Conservation (phyloP, 2,797 vertebrate genomes). For the Megaceryle alcyon region DNA sequence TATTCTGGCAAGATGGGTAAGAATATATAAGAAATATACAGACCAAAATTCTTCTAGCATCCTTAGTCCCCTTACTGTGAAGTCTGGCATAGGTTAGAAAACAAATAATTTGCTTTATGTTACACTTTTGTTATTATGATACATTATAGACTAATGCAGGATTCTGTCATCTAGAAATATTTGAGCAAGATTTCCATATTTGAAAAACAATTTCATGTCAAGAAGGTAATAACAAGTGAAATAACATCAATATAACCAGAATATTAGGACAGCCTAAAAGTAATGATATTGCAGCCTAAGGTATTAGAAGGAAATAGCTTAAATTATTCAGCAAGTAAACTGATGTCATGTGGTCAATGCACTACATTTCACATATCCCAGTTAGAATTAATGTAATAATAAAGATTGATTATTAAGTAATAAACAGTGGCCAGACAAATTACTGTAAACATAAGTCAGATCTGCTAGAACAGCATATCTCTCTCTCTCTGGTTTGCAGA, state of each 20-base stretch:
- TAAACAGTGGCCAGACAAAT: constrained; percentile 19
- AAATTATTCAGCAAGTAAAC: constrained; percentile 62
- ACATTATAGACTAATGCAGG: constrained; percentile 14
- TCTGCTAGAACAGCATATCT: background rate
- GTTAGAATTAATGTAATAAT: constrained; percentile 41
- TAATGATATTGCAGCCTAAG: constrained; percentile 44
- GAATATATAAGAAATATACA: constrained; percentile 55
- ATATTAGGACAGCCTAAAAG: constrained; percentile 48
- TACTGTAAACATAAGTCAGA: constrained; percentile 11
- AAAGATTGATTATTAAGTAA: constrained; percentile 53
- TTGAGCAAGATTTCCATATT: constrained; percentile 62
- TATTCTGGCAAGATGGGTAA: constrained; percentile 66
- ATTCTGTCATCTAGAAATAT: constrained; percentile 56
- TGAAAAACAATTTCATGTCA: constrained; percentile 66
- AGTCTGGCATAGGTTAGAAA: constrained; percentile 41
- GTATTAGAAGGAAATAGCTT: constrained; percentile 45
- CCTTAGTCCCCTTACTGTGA: constrained; percentile 45
- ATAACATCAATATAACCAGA: constrained; percentile 55
- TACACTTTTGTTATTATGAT: constrained; percentile 14
- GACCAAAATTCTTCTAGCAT: constrained; percentile 51
- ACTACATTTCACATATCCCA: constrained; percentile 17
- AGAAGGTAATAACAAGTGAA: constrained; percentile 67
- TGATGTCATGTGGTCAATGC: constrained; percentile 30
- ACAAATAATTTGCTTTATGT: constrained; percentile 43
- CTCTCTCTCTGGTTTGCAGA: background rate